Base-by-base conservation (phyloP, 37 sponge, comb jelly and placozoan genomes). In the Spongilla lacustris region DNA sequence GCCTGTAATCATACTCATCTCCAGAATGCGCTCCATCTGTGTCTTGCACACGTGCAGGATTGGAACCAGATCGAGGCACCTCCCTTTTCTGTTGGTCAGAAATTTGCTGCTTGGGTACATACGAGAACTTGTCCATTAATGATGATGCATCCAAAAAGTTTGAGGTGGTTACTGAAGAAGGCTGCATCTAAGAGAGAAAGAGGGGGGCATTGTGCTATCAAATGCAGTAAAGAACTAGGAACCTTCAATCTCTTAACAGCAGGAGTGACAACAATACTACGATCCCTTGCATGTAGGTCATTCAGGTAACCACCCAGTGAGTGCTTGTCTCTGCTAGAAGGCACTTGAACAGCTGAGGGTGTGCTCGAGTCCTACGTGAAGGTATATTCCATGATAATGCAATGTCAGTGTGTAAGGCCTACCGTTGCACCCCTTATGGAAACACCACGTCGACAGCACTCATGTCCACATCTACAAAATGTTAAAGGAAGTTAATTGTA, bases 401-500 rank as follows among this genome's bases (percentile, higher is more conserved):
- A 38, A 14, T 76, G 25, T 23, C 8, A 27, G 36, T 19, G 38
- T 10, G 11, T 17, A 58, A n/a, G 36, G 50, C n/a, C 34, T 49
- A n/a, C 28, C 30, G 0, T 81, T 32, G 21, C 69, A 32, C 26
- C n/a, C 31, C 28, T 86, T 4, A 67, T 69, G 2, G 31, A 50
- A 11, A 84, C 35, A 33, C 90, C 94, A 82, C 28, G 38, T 87
- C 82, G 89, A 72, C 90, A 93, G 31, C 94, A 93, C 28, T 93
- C 94, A 83, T 89, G 94, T 4, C 94, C 94, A 89, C 94, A 89
- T 21, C 94, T 92, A 77, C 14, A 79, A 30, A 29, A 32, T 36
- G 68, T 85, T 77, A 85, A 25, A 34, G n/a, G 23, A 67, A 68
- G 31, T 17, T 28, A 78, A 36, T 12, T 50, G 30, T 1, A 17